Conservation (phyloP, 2,888 invertebrate genomes). For the Fragum whitleyi region DNA sequence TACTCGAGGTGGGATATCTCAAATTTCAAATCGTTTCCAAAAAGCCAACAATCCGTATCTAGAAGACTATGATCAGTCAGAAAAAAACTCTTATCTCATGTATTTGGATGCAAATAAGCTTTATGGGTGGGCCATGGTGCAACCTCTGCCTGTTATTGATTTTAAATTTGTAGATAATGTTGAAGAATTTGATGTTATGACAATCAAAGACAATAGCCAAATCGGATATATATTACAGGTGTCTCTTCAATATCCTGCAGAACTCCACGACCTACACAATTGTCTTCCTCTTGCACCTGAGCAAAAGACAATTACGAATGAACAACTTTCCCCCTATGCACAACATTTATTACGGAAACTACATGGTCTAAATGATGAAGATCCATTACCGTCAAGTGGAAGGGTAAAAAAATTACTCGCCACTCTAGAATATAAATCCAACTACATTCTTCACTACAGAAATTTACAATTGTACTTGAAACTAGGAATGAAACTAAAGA, state of each 20-base stretch:
- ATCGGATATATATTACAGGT: constrained; percentile 30
- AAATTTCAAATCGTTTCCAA: constrained; percentile 43
- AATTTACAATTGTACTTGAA: too few relatives aligned
- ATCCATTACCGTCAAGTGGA: too few relatives aligned
- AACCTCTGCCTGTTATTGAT: constrained; percentile 24
- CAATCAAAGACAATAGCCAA: constrained; percentile 26
- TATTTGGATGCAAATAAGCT: constrained; percentile 51
- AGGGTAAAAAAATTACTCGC: too few relatives aligned
- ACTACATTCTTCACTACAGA: too few relatives aligned
- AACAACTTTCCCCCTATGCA: too few relatives aligned
- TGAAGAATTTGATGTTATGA: constrained; percentile 29
- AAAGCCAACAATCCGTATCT: constrained; percentile 51
- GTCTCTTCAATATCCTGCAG: constrained; percentile 24
- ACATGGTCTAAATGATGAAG: constrained; percentile 20
- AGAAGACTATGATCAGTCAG: constrained; percentile 32
- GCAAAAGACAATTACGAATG: constrained; percentile 8
- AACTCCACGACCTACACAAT: constrained; percentile 30
- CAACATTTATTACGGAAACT: constrained; percentile 32
- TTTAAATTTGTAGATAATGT: constrained; percentile 26
- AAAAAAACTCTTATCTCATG: constrained; percentile 30
- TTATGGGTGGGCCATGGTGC: constrained; percentile 34
- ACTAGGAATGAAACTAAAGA: constrained; percentile 68
- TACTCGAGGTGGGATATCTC: constrained; percentile 42
- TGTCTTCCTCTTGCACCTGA: constrained; percentile 30
- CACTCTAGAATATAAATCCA: too few relatives aligned